Evolutionary conservation across 2,888 invertebrate species (phyloP).

Genomic region (Eupithecia dodoneata): DNA sequence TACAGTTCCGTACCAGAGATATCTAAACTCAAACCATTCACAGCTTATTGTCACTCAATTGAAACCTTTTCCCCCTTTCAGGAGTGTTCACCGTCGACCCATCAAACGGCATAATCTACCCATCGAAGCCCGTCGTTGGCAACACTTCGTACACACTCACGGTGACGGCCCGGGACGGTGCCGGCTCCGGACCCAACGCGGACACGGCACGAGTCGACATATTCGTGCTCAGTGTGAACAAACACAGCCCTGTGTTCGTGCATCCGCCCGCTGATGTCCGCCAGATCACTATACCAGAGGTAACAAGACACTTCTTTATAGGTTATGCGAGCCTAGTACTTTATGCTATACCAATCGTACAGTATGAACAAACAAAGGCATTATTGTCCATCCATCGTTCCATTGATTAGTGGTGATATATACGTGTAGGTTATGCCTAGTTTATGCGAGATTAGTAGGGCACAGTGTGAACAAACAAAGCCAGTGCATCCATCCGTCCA

Average conservation of each 20-base stretch:
- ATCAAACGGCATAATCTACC: conserved; percentile 91
- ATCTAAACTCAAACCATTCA: too few relatives aligned
- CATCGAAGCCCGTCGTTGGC: conserved; percentile 88
- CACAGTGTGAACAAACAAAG: background rate
- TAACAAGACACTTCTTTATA: background rate
- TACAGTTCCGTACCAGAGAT: too few relatives aligned
- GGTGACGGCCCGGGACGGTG: conserved; percentile 91
- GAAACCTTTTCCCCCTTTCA: conserved; percentile 52
- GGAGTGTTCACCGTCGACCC: conserved; percentile 91
- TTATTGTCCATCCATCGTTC: background rate
- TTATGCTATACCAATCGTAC: background rate
- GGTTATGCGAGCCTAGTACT: background rate
- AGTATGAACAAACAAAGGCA: background rate
- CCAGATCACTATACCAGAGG: conserved; percentile 92
- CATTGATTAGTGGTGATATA: background rate
- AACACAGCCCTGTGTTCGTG: conserved; percentile 91
- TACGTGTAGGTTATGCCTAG: background rate
- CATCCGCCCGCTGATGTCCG: conserved; percentile 90
- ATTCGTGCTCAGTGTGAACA: conserved; percentile 90
- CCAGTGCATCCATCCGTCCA: background rate
- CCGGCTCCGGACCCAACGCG: conserved; percentile 86
- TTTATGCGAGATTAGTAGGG: background rate
- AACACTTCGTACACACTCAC: conserved; percentile 82
- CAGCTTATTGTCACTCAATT: background rate
- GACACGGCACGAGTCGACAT: conserved; percentile 90